A percentile compares a stretch with the other conserved stretches of the same genome.
Conservation (phyloP, 2,797 vertebrate species). For the Myiotriccus ornatus region DNA sequence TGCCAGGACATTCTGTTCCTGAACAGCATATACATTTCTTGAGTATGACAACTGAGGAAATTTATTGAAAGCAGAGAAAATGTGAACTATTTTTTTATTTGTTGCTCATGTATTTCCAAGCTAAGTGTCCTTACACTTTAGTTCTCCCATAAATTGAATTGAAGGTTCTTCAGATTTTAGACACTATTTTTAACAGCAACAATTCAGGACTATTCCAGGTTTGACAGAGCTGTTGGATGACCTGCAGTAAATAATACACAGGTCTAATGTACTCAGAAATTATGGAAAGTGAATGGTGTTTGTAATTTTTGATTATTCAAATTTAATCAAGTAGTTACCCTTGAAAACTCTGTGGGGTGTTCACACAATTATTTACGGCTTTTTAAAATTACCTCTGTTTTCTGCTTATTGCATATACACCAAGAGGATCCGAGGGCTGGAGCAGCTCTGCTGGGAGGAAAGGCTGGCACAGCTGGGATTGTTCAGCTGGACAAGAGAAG, state of each 20-base stretch:
- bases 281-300: background rate
- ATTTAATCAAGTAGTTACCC: background rate
- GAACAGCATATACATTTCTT: slow-evolving; percentile 53
- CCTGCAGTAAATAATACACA: background rate
- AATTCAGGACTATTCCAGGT: background rate
- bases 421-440: background rate
- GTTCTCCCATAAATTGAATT: background rate
- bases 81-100: background rate
- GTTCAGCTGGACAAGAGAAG: background rate
- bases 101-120: background rate
- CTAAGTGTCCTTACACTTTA: background rate
- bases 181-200: background rate
- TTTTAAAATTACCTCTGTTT: background rate
- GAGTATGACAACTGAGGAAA: slow-evolving; percentile 28
- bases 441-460: background rate
- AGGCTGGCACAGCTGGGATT: background rate
- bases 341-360: background rate
- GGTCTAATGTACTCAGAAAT: background rate
- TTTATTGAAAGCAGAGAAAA: slow-evolving; percentile 58
- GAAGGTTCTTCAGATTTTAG: background rate
- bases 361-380: background rate
- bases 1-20: slow-evolving; percentile 66
- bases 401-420: background rate
- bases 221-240: background rate
- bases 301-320: background rate